Evolutionary conservation across 2,888 invertebrate genomes (phyloP).

Genomic region (Stegana nigrithorax): DNA sequence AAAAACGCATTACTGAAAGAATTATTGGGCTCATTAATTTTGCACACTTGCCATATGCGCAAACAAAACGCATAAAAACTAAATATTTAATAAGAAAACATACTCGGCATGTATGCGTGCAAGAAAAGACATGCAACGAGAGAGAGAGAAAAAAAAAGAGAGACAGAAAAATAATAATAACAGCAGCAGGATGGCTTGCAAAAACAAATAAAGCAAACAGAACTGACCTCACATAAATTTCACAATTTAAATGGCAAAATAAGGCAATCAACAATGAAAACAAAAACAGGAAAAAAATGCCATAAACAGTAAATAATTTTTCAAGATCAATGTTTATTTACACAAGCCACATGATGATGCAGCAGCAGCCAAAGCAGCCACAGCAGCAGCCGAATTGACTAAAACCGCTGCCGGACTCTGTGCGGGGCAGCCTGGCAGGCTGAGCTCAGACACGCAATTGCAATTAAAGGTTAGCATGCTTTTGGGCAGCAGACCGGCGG

Average conservation of each 20-base stretch:
- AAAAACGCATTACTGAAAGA: constrained; percentile 9
- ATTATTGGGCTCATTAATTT: constrained; percentile 17
- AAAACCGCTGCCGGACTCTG: background rate
- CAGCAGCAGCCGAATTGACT: too few species aligned
- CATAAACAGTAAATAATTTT: constrained; percentile 43
- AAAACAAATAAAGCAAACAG: constrained; percentile 14
- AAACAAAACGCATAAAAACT: background rate
- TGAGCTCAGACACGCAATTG: constrained; percentile 62
- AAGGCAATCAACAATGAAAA: constrained; percentile 17
- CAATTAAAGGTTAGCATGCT: constrained; percentile 57
- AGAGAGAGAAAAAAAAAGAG: too few species aligned
- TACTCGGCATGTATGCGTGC: background rate
- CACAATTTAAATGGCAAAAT: constrained; percentile 15
- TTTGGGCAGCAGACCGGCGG: too few species aligned
- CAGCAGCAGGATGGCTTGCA: background rate
- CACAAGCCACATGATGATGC: constrained; percentile 43
- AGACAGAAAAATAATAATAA: too few species aligned
- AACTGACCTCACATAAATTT: constrained; percentile 32
- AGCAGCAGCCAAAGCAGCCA: constrained; percentile 16
- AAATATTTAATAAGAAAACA: constrained; percentile 11
- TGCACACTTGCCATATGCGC: background rate
- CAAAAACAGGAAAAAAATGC: background rate
- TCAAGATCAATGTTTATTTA: constrained; percentile 62
- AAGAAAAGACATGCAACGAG: too few species aligned
- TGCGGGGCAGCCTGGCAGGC: background rate